phyloP scores from a whole-genome alignment of 2,888 invertebrate genomes.

The Amiota mariae region DNA sequence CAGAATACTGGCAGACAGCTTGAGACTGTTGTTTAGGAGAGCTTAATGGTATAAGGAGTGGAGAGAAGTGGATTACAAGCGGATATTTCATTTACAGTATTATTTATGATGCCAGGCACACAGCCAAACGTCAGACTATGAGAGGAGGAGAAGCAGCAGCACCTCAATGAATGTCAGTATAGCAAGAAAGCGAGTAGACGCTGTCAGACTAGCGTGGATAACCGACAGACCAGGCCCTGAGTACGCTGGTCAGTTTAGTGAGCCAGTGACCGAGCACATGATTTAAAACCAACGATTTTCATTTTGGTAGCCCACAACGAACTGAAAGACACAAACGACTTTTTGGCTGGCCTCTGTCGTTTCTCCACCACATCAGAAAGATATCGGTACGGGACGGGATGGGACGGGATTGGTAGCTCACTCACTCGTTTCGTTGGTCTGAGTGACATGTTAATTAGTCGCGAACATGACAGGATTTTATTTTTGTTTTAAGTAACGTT shows the following conservation, averaged over 20 bases:
- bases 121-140: slow-evolving; percentile 20
- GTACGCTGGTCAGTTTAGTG: background rate
- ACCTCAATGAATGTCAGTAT: slow-evolving; percentile 18
- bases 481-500: slow-evolving; percentile 47
- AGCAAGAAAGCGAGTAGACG: no score
- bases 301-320: background rate
- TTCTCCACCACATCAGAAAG: background rate
- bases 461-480: slow-evolving; percentile 68
- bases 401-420: slow-evolving; percentile 12
- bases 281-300: slow-evolving; percentile 25
- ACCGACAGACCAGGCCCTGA: no score
- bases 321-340: background rate
- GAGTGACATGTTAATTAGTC: slow-evolving; percentile 69
- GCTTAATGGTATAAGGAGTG: slow-evolving; percentile 33
- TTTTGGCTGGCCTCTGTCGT: slow-evolving; percentile 19
- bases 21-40: background rate
- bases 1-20: slow-evolving; percentile 32
- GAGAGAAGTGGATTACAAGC: slow-evolving; percentile 38
- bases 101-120: slow-evolving; percentile 29
- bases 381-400: slow-evolving; percentile 27
- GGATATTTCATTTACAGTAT: slow-evolving; percentile 24
- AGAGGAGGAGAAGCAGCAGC: slow-evolving; percentile 1
- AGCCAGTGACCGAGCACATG: slow-evolving; percentile 9
- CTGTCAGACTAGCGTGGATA: no score
- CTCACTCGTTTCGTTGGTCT: slow-evolving; percentile 38